Base-by-base conservation (phyloP, 2,113 vertebrate species). In the Alligator sinensis region DNA sequence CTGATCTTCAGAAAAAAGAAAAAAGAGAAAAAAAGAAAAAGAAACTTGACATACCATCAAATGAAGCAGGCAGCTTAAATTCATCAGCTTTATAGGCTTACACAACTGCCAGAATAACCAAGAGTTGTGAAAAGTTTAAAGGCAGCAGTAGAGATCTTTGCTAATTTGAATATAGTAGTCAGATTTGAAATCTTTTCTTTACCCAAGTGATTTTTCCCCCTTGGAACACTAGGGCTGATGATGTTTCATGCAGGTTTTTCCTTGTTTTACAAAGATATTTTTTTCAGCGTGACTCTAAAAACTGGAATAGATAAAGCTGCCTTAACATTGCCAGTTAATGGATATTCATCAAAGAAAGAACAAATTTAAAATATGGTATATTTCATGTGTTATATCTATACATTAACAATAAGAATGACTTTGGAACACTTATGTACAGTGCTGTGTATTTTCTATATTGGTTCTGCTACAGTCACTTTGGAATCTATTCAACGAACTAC, bases 1-100 rank as follows among this genome's bases (percentile, higher is more conserved):
- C 61, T 88, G 77, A 89, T 11, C 9, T 93, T 81, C 58, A 90
- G 10, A 62, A 63, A 58, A 88, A 47, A 47, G 47, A 47, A 47
- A 47, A 47, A 47, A 47, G 47, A 47, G 47, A 47, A 47, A 47
- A 47, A 47, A 47, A 47, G 47, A 47, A 47, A 47, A 47, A 47
- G 85, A 10, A 92, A 55, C 22, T 62, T 91, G 84, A 79, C 15
- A 77, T 62, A 86, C 74, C 4, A 72, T 68, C 54, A 66, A 82
- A 92, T 82, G n/a, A 83, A 93, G 15, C 22, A 62, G 60, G 17
- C 55, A 94, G 84, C 83, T 91, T 85, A 92, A 92, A 85, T 92
- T 82, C 0, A 0, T 84, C 85, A 82, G 34, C 34, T 91, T 94
- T 93, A 80, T 59, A 75, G 70, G 28, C 38, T 61, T 86, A 68